Base-by-base conservation (phyloP, 2,113 vertebrate genomes). In the Otus sunia region DNA sequence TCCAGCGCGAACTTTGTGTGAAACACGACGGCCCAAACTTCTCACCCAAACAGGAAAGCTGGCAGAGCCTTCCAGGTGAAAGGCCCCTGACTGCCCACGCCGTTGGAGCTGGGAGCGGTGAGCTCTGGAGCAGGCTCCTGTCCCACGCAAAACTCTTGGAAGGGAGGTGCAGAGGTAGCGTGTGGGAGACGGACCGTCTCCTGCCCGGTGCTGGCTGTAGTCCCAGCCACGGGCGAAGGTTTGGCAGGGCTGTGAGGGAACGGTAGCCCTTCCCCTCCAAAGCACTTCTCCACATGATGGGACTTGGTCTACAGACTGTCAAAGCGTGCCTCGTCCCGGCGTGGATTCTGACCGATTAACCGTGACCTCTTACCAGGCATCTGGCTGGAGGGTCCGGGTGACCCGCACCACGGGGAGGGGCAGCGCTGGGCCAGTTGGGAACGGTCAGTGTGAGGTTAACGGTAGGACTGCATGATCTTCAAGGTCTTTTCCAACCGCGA, bases 81-180 rank as follows among this genome's bases (percentile, higher is more conserved):
- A 50, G 29, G 8, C 0, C 10, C 23, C 19, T 1, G 2, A 1
- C 10, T 19, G 25, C 26, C 23, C 39, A 6, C 1, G 0, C 32
- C 1, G 2, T 17, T 36, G 30, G 26, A 80, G 30, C 30, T 20
- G 30, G 4, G 17, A 60, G 15, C 2, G 1, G 4, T 17, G 59
- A 69, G 32, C 17, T 37, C 12, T 17, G 43, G 30, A 60, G 15
- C 53, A 15, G 50, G 50, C 41, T 73, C 36, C 19, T 75, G 15
- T 16, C 23, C 36, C 0, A 2, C 1, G 2, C 34, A 47, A 11
- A 49, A 3, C 34, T 34, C 56, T 50, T 32, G 47, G 34, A 15
- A 88, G 13, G 4, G 58, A 45, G 9, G 4, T 18, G 14, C 26
- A 22, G 71, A 10, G 11, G 11, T 4, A 12, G 37, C 0, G 0